Base-by-base conservation (phyloP, 2,888 invertebrate genomes). In the Ceramica pisi region DNA sequence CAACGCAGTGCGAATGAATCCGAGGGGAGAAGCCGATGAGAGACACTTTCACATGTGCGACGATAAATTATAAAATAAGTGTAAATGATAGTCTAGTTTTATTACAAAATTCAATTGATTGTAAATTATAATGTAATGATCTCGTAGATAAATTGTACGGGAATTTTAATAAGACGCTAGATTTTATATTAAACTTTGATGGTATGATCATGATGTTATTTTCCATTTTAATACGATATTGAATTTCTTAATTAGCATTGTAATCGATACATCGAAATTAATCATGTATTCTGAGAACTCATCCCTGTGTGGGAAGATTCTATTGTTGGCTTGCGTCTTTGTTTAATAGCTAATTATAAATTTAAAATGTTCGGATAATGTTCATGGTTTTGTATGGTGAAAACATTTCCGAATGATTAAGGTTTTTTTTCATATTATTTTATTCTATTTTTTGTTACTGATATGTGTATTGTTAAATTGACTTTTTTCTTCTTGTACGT, bases 1-100 rank as follows among this genome's bases (percentile, higher is more conserved):
- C 56, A 93, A 92, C 57, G 85, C 84, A 65, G 89, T 93, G 69
- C 88, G 90, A 75, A 91, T 92, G 90, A 91, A 94, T 72, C 93
- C 92, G 12, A 84, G 88, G 3, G 93, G 92, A 19, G 89, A 90
- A 35, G 89, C 89, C 19, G 88, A 85, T 21, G 83, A 81, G 5
- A 88, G 78, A 67, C 83, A 86, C 68, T 87, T 83, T 56, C 89
- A 89, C 63, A 84, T 91, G 50, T 90, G 92, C 75, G 94, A 93
- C 62, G 92, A 93, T 78, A 92, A 85, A 72, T 88, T 94, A 87
- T 94, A 75, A 87, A 80, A 75, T 53, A 61, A 72, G 59, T 61
- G 76, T 81, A 78, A 70, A 84, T 69, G 71, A 65, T 76, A 75
- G 76, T 73, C 65, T 65, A 75, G 62, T 61, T 82, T 77, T 75